These are phyloP conservation scores for Anoplius nigerrimus DNA, from an alignment of 2,888 invertebrate species.

Conservation along the genomic window DNA sequence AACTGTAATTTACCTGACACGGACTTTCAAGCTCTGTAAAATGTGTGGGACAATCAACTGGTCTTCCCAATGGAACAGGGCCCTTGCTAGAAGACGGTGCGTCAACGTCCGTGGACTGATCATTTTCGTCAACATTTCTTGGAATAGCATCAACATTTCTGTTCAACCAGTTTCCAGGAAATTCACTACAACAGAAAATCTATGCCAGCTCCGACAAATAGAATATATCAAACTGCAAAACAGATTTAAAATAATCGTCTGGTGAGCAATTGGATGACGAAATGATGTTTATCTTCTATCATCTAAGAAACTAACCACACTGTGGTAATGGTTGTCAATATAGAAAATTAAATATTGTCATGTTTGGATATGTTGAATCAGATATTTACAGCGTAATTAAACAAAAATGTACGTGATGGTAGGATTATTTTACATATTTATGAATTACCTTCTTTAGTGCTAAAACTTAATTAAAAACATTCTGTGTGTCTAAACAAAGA, in stretches of 20 bases:
- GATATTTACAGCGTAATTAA: too few species aligned
- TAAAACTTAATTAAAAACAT: background rate
- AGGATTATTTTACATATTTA: too few species aligned
- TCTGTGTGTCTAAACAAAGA: background rate
- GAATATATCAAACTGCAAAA: background rate
- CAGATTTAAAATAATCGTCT: background rate
- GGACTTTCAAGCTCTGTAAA: constrained; percentile 68
- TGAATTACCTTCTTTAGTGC: background rate
- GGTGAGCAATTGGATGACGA: too few species aligned
- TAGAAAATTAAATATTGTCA: too few species aligned
- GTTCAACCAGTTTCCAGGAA: constrained; percentile 69
- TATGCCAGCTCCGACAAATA: too few species aligned
- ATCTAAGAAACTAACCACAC: too few species aligned
- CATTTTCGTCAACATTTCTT: constrained; percentile 69
- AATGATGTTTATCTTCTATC: too few species aligned
- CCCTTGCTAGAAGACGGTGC: constrained; percentile 57
- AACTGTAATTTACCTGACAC: constrained; percentile 59
- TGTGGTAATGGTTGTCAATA: too few species aligned
- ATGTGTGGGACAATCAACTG: constrained; percentile 63
- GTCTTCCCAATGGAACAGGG: constrained; percentile 66
- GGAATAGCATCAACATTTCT: constrained; percentile 67
- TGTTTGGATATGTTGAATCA: too few species aligned
- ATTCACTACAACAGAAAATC: constrained; percentile 55
- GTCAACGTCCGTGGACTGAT: constrained; percentile 68
- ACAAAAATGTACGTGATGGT: too few species aligned